Evolutionary conservation across 2,797 vertebrate species (phyloP).

Genomic region (Phataginus tricuspis): DNA sequence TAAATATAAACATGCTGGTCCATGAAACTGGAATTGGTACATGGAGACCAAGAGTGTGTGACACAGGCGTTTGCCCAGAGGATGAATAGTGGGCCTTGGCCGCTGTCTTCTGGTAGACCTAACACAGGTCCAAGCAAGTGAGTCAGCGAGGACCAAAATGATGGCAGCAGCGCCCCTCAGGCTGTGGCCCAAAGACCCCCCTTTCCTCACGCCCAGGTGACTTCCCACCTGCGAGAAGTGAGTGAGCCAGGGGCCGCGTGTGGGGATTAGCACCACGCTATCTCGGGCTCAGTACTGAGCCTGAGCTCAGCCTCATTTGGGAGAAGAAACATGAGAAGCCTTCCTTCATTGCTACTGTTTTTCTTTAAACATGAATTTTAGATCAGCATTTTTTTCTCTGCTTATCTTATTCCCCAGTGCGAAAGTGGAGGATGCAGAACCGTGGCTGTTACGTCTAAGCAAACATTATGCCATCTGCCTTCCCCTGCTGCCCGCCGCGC

Average conservation of each 20-base stretch:
- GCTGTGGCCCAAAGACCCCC: background rate
- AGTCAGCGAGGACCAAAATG: background rate
- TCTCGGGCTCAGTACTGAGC: background rate
- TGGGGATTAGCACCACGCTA: background rate
- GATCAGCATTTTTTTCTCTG: background rate
- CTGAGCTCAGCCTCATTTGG: background rate
- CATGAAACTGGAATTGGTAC: constrained; percentile 47
- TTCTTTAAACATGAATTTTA: background rate
- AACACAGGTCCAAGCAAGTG: background rate
- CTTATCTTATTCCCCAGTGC: background rate
- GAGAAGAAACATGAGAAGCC: background rate
- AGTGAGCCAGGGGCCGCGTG: background rate
- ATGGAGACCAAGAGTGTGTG: background rate
- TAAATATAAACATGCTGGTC: background rate
- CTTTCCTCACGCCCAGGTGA: background rate
- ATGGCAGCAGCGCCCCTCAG: background rate
- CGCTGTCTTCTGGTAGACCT: background rate
- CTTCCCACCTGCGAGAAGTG: background rate
- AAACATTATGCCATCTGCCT: fast-evolving
- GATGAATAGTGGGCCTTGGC: background rate
- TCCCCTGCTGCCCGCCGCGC: too few relatives aligned
- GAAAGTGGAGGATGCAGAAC: background rate
- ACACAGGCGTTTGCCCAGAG: background rate
- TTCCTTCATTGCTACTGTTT: background rate
- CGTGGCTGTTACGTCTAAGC: background rate